A percentile compares a stretch with the other conserved stretches of the same genome.
These are phyloP conservation scores for Enteromius paludinosus DNA, from an alignment of 2,797 vertebrate genomes.

Conservation along the genomic window DNA sequence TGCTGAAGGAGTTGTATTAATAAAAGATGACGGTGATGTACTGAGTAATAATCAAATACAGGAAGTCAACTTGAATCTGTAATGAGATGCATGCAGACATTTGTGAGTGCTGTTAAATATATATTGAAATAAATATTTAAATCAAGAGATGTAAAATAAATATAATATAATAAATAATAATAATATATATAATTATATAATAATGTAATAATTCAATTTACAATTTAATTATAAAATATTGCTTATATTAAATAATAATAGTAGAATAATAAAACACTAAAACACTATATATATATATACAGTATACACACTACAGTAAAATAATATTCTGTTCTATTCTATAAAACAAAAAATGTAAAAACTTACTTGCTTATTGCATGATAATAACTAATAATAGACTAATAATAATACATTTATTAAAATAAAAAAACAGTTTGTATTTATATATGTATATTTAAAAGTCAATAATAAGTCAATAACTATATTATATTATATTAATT, in stretches of 20 bases:
- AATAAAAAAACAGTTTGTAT: too few relatives aligned
- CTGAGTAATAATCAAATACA: not conserved
- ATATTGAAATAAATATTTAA: not conserved
- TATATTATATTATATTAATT: not conserved
- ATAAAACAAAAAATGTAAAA: too few relatives aligned
- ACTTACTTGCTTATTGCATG: too few relatives aligned
- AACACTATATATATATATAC: not conserved
- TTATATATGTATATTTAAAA: too few relatives aligned
- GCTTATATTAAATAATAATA: not conserved
- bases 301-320: too few relatives aligned
- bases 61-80: not conserved
- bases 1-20: slow-evolving; percentile 1
- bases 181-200: too few relatives aligned
- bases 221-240: not conserved
- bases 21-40: slow-evolving; percentile 31
- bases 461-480: too few relatives aligned
- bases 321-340: too few relatives aligned
- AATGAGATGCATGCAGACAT: not conserved
- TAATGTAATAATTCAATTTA: not conserved
- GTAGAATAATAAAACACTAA: too few relatives aligned
- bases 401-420: too few relatives aligned
- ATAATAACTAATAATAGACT: too few relatives aligned
- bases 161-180: not conserved
- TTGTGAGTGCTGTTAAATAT: not conserved
- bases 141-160: not conserved